Percentiles rank a stretch among this genome's conserved stretches.
phyloP scores from a whole-genome alignment of 2,797 vertebrate species.

The Acanthopagrus latus region DNA sequence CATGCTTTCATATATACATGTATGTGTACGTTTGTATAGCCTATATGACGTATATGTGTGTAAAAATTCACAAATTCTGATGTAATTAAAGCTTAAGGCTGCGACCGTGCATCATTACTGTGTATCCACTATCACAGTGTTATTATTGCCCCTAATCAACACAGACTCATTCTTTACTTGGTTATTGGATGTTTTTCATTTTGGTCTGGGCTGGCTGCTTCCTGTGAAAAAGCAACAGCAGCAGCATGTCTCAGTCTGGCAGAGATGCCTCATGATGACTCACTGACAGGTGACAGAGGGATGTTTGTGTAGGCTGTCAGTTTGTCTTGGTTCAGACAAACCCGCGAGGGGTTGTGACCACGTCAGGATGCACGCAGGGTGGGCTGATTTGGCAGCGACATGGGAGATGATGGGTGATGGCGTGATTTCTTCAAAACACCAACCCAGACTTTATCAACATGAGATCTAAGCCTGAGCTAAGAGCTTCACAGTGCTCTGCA shows the following conservation, averaged over 20 bases:
- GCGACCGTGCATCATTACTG: neutral
- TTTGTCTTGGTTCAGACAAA: constrained; percentile 19
- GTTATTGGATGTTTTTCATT: constrained; percentile 24
- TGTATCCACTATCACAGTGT: neutral
- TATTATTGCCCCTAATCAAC: neutral
- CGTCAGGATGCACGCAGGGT: constrained; percentile 28
- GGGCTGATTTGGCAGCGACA: constrained; percentile 20
- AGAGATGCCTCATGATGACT: constrained; percentile 32
- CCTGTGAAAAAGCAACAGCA: neutral
- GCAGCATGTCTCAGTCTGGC: neutral
- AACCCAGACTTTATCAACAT: neutral
- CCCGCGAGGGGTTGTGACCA: constrained; percentile 29
- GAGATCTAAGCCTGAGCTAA: neutral
- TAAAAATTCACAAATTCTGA: neutral
- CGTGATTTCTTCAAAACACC: neutral
- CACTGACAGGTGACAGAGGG: constrained; percentile 40
- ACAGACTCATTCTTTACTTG: constrained; percentile 21
- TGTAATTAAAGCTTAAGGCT: neutral
- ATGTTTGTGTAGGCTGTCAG: constrained; percentile 4
- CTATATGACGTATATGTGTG: too few relatives aligned
- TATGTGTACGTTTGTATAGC: too few relatives aligned
- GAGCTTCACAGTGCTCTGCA: neutral
- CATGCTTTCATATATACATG: neutral
- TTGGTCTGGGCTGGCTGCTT: constrained; percentile 4
- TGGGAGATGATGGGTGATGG: neutral